Conservation (phyloP, 2,113 vertebrate genomes). For the Oxyura jamaicensis region DNA sequence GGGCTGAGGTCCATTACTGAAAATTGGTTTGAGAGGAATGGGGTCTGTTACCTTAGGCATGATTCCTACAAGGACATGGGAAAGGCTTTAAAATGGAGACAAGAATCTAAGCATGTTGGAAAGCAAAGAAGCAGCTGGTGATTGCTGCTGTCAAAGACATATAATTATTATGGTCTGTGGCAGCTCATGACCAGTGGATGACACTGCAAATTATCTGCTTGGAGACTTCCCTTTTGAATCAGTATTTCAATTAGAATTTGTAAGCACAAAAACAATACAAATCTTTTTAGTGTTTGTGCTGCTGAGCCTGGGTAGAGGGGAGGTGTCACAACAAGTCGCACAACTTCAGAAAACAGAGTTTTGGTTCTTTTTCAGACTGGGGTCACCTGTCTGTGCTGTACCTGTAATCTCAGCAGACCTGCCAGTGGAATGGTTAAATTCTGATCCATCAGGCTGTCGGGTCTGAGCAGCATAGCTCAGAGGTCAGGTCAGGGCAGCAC, state of each 20-base stretch:
- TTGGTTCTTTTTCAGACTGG: background rate
- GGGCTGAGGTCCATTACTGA: background rate
- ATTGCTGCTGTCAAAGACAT: background rate
- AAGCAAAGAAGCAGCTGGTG: background rate
- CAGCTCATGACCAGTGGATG: background rate
- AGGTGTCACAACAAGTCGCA: background rate
- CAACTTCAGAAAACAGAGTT: background rate
- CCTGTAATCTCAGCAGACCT: background rate
- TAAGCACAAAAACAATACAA: background rate
- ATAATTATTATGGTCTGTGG: background rate
- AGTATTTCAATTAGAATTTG: background rate
- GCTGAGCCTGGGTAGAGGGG: background rate
- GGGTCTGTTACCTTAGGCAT: background rate
- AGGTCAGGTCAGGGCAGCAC: background rate
- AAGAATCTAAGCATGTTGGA: background rate
- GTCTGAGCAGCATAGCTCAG: background rate
- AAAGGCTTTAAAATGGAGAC: background rate
- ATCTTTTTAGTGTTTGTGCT: background rate
- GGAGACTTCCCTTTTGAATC: background rate
- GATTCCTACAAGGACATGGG: background rate
- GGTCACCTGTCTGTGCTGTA: background rate
- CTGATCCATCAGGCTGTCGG: background rate
- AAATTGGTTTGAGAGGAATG: accelerated
- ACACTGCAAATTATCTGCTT: background rate
- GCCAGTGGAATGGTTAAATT: background rate